These are phyloP conservation scores for Agrilus planipennis DNA, from an alignment of 1,140 invertebrate genomes.

Conservation along the genomic window DNA sequence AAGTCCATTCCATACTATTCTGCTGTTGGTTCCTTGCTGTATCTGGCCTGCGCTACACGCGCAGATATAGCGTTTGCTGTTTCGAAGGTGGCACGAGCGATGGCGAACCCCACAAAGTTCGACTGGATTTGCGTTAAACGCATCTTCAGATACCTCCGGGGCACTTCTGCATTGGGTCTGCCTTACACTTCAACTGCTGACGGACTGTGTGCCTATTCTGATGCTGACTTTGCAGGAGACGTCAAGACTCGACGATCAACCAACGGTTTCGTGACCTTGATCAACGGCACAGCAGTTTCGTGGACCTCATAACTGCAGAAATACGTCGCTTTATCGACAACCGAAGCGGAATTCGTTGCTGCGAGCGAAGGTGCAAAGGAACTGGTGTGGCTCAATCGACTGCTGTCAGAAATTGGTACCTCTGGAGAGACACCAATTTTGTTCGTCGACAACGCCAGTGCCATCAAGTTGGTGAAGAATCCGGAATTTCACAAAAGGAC, in stretches of 20 bases:
- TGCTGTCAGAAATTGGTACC: conserved; percentile 9
- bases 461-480: conserved; percentile 18
- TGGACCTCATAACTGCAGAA: conserved; percentile 29
- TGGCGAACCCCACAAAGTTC: conserved; percentile 24
- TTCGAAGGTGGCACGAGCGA: conserved; percentile 21
- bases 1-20: conserved; percentile 26
- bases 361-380: conserved; percentile 17
- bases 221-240: no score
- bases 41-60: conserved; percentile 29
- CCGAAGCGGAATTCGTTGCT: conserved; percentile 31
- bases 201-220: no score
- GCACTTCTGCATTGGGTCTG: no score
- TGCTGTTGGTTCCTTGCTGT: conserved; percentile 28
- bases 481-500: conserved; percentile 14
- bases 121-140: conserved; percentile 10
- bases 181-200: no score
- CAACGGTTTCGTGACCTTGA: no score
- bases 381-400: conserved; percentile 3
- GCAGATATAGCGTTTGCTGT: conserved; percentile 31
- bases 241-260: no score
- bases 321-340: conserved; percentile 24
- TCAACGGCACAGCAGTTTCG: conserved; percentile 22
- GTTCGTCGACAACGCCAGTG: conserved; percentile 16
- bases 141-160: conserved; percentile 6
- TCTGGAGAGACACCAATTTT: conserved; percentile 11